phyloP scores from a whole-genome alignment of 1,140 invertebrate genomes.

The Tetragnatha versicolor region DNA sequence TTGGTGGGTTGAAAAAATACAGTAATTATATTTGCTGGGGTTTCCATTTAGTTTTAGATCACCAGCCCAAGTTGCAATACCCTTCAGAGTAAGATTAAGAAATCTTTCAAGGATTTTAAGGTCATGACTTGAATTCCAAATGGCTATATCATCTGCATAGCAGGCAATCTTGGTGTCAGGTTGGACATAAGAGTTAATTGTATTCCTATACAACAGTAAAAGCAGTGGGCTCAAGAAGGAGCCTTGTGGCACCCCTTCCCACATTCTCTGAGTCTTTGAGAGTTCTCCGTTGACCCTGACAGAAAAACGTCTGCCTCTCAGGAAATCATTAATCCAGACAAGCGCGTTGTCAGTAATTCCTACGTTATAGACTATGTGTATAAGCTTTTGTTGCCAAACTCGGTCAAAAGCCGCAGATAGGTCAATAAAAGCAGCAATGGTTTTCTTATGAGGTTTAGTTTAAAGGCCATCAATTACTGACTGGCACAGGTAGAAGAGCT shows the following conservation, averaged over 20 bases:
- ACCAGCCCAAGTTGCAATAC: background rate
- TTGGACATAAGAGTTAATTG: background rate
- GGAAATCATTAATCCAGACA: slow-evolving; percentile 8
- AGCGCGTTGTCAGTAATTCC: background rate
- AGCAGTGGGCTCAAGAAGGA: background rate
- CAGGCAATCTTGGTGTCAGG: background rate
- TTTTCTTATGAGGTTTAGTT: slow-evolving; percentile 6
- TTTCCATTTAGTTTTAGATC: background rate
- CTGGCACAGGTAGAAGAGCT: slow-evolving; percentile 9
- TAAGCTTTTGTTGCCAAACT: background rate
- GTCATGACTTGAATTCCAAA: background rate
- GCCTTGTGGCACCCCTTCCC: background rate
- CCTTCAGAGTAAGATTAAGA: background rate
- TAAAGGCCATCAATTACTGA: background rate
- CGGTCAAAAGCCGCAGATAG: background rate
- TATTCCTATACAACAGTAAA: background rate
- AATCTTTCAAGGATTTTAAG: background rate
- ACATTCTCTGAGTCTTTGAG: background rate
- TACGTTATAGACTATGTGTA: background rate
- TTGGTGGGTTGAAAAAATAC: background rate
- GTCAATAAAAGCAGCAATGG: background rate
- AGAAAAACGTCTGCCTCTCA: background rate
- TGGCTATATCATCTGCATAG: slow-evolving; percentile 11
- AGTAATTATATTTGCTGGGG: background rate
- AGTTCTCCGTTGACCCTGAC: background rate